A percentile compares a stretch with the other conserved stretches of the same genome.
phyloP scores from a whole-genome alignment of 2,797 vertebrate genomes.

The Sarcoramphus papa region DNA sequence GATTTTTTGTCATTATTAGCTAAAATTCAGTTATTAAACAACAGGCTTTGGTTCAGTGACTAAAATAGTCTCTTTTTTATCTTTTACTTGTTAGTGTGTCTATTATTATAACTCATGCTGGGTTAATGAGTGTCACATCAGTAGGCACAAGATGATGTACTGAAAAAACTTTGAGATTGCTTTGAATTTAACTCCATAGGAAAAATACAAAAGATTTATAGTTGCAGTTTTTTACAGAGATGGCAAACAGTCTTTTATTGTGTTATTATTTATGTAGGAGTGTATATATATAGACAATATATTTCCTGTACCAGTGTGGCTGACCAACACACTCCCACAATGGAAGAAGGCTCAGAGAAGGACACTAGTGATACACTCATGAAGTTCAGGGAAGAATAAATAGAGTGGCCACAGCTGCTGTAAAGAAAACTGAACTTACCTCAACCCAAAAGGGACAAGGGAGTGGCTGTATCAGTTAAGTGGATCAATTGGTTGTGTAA shows the following conservation, averaged over 20 bases:
- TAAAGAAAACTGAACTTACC: background rate
- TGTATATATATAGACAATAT: background rate
- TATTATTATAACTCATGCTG: background rate
- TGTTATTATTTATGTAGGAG: background rate
- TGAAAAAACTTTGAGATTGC: background rate
- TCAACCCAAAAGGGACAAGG: background rate
- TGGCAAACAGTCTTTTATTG: background rate
- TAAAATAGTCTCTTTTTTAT: background rate
- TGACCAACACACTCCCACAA: accelerated
- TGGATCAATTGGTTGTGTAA: background rate
- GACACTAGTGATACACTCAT: too few species aligned
- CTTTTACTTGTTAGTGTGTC: background rate
- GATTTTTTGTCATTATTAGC: background rate
- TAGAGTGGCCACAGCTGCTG: background rate
- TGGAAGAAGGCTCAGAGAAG: background rate
- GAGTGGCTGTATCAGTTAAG: background rate
- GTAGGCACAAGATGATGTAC: background rate
- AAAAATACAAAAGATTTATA: background rate
- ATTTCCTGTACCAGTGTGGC: background rate
- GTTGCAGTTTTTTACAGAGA: background rate
- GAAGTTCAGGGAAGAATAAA: background rate
- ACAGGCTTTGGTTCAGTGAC: background rate
- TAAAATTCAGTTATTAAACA: constrained; percentile 1
- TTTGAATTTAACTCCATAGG: background rate
- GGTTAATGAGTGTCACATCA: background rate